phyloP scores from a whole-genome alignment of 2,888 invertebrate species.

The Nipponacmea schrenckii region DNA sequence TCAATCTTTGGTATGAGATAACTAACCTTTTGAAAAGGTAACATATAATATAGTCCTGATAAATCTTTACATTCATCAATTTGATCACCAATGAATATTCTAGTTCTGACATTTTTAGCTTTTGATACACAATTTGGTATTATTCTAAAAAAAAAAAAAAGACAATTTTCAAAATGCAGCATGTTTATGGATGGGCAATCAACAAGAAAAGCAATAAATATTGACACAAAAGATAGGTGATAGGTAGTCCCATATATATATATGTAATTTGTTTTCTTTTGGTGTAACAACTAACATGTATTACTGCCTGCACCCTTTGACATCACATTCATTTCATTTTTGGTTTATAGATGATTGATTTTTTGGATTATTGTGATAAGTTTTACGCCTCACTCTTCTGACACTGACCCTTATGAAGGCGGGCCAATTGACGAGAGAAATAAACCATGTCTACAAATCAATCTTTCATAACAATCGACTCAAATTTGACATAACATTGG shows the following conservation, averaged over 20 bases:
- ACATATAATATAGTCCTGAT: slow-evolving; percentile 91
- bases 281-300: too few relatives aligned
- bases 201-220: not conserved
- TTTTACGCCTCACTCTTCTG: too few relatives aligned
- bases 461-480: too few relatives aligned
- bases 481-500: too few relatives aligned
- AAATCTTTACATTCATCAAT: slow-evolving; percentile 96
- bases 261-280: not conserved
- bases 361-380: not conserved
- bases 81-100: slow-evolving; percentile 93
- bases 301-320: too few relatives aligned
- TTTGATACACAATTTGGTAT: slow-evolving; percentile 96
- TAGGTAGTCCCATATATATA: not conserved
- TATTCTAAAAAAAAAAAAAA: slow-evolving; percentile 46
- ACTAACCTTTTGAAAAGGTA: slow-evolving; percentile 86
- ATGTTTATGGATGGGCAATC: slow-evolving; percentile 40
- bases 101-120: slow-evolving; percentile 93
- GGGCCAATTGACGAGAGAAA: too few relatives aligned
- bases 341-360: not conserved
- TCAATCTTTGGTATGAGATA: too few relatives aligned
- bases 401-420: too few relatives aligned
- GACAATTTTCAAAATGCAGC: not conserved
- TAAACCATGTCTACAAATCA: too few relatives aligned
- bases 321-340: not conserved
- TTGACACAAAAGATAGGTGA: not conserved